Conservation (phyloP, 2,888 invertebrate genomes). For the Tuta absoluta region DNA sequence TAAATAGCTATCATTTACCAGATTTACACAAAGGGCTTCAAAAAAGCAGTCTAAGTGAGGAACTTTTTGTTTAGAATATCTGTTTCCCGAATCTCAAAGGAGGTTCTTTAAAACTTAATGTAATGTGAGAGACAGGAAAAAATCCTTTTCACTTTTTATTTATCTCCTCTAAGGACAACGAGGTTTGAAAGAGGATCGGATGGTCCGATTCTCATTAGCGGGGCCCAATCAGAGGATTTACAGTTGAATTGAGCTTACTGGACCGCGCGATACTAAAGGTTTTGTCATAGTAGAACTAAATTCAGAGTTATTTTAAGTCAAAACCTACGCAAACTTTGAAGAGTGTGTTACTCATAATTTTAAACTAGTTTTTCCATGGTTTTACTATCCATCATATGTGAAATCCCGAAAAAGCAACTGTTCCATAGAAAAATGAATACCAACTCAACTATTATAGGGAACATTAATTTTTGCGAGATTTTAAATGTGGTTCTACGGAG, state of each 20-base stretch:
- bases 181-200: slow-evolving; percentile 25
- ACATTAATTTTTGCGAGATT: too few relatives aligned
- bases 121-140: slow-evolving; percentile 28
- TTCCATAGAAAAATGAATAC: too few relatives aligned
- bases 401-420: too few relatives aligned
- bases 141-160: slow-evolving; percentile 32
- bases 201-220: slow-evolving; percentile 29
- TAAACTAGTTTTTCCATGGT: too few relatives aligned
- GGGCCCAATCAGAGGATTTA: slow-evolving; percentile 26
- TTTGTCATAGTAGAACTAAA: background rate
- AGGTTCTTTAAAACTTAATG: slow-evolving; percentile 29
- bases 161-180: slow-evolving; percentile 27
- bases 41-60: slow-evolving; percentile 5
- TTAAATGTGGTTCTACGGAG: too few relatives aligned
- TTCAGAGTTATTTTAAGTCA: background rate
- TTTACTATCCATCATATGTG: too few relatives aligned
- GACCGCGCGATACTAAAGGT: background rate
- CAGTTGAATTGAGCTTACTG: slow-evolving; percentile 10
- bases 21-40: slow-evolving; percentile 14
- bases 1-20: slow-evolving; percentile 19
- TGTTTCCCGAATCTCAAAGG: slow-evolving; percentile 26
- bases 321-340: too few relatives aligned
- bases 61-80: slow-evolving; percentile 19
- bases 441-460: too few relatives aligned
- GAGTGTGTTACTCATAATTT: too few relatives aligned